phyloP scores from a whole-genome alignment of 1,140 invertebrate species.

The Aricia agestis region DNA sequence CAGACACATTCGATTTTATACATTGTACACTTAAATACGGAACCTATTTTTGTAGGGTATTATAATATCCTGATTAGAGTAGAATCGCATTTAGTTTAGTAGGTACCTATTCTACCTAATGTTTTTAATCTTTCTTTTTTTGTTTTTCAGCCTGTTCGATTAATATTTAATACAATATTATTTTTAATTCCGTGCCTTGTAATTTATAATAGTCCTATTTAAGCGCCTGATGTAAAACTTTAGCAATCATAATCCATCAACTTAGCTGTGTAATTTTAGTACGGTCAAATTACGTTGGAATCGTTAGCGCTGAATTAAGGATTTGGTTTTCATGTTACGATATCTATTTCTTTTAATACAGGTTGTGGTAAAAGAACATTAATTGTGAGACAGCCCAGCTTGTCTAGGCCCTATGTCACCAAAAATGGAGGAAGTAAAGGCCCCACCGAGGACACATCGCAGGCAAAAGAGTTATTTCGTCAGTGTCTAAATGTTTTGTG shows the following conservation, averaged over 20 bases:
- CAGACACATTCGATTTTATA: no score
- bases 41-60: no score
- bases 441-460: not conserved
- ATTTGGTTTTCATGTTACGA: not conserved
- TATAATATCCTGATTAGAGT: no score
- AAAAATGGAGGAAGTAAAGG: conserved; percentile 5
- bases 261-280: not conserved
- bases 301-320: no score
- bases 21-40: no score
- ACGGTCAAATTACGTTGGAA: not conserved
- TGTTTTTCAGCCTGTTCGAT: no score
- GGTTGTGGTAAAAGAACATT: not conserved
- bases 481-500: not conserved
- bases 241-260: not conserved
- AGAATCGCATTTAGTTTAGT: no score
- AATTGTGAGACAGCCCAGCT: not conserved
- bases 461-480: conserved; percentile 9
- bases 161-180: no score
- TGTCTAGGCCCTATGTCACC: not conserved
- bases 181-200: no score
- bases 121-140: no score
- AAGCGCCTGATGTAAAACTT: not conserved
- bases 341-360: not conserved
- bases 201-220: no score
- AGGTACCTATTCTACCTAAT: no score